Evolutionary conservation across 2,888 invertebrate species (phyloP).

Genomic region (Halictus quadricinctus): DNA sequence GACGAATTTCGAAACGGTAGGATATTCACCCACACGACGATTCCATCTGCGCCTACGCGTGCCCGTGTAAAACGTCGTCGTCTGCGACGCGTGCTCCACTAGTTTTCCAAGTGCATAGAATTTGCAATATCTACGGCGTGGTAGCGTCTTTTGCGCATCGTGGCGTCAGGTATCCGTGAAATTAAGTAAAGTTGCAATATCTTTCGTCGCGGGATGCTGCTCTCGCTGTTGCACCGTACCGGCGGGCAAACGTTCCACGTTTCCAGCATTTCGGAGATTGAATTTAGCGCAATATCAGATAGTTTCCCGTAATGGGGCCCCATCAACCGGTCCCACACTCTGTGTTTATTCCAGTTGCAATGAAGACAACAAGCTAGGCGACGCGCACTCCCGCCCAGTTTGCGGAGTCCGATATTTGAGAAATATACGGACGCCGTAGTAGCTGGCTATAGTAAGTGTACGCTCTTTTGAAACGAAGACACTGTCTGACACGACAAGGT

Average conservation of each 20-base stretch:
- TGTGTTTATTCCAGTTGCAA: not conserved
- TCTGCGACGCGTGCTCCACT: not conserved
- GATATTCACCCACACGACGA: not conserved
- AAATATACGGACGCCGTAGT: not conserved
- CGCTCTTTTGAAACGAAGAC: not conserved
- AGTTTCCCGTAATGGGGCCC: not conserved
- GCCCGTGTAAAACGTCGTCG: not conserved
- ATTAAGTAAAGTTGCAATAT: constrained; percentile 14
- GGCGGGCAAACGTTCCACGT: not conserved
- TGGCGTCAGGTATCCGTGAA: constrained; percentile 10
- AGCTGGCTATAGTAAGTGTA: not conserved
- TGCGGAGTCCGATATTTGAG: not conserved
- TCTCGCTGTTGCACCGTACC: too few species aligned
- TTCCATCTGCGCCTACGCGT: not conserved
- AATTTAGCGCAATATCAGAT: not conserved
- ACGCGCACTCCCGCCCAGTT: not conserved
- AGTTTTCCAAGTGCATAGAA: not conserved
- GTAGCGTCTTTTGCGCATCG: constrained; percentile 8
- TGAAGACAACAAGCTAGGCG: not conserved
- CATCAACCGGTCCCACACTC: not conserved
- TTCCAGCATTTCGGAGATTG: not conserved
- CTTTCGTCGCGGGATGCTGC: not conserved
- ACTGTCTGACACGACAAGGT: too few species aligned
- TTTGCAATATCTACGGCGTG: not conserved
- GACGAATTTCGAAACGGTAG: constrained; percentile 22